These are phyloP conservation scores for Temnothorax longispinosus DNA, from an alignment of 1,140 invertebrate genomes.

Conservation along the genomic window DNA sequence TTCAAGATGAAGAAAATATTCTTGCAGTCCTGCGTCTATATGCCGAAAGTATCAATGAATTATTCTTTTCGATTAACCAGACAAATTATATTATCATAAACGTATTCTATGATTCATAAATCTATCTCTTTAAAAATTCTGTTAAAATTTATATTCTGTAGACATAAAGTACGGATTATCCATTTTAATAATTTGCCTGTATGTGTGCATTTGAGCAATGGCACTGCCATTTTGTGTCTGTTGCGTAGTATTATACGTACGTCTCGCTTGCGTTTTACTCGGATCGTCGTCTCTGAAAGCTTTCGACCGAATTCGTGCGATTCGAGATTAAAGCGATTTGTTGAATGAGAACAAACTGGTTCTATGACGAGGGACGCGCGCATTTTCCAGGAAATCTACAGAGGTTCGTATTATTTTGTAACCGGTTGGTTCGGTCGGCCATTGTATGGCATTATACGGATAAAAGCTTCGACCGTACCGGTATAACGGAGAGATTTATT, in stretches of 20 bases:
- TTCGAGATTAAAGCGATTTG: constrained; percentile 75
- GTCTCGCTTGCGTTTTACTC: constrained; percentile 57
- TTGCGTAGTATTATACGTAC: constrained; percentile 59
- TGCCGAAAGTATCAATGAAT: background rate
- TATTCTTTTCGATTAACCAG: background rate
- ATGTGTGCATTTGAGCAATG: background rate
- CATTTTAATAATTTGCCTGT: constrained; percentile 2
- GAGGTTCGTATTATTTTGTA: constrained; percentile 77
- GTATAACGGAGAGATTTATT: constrained; percentile 78
- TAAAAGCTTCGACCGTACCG: constrained; percentile 74
- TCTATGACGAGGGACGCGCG: constrained; percentile 67
- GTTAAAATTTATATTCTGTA: background rate
- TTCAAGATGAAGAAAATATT: background rate
- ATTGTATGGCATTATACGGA: constrained; percentile 78
- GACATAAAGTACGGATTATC: background rate
- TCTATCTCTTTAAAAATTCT: background rate
- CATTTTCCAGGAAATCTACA: constrained; percentile 74
- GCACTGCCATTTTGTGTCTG: constrained; percentile 19
- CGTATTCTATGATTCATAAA: background rate
- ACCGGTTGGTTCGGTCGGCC: constrained; percentile 73
- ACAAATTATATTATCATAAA: background rate
- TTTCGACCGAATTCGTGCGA: constrained; percentile 69
- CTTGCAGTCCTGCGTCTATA: background rate
- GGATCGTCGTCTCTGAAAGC: constrained; percentile 64
- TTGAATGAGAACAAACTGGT: constrained; percentile 72